Evolutionary conservation across 2,797 vertebrate species (phyloP).

Genomic region (Hippoglossus hippoglossus): DNA sequence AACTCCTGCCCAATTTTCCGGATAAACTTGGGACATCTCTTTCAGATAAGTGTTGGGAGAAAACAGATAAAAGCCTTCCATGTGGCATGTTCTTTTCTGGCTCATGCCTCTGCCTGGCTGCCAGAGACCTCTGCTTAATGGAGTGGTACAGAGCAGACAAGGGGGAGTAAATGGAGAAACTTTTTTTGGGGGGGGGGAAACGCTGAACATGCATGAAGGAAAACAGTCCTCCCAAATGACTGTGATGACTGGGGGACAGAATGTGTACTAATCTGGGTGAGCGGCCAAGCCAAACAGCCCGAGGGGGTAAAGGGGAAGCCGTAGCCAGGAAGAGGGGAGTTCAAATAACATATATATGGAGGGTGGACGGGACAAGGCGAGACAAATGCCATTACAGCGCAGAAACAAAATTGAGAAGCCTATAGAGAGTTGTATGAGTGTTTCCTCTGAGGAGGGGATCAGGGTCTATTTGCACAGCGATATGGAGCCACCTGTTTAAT

Average conservation of each 20-base stretch:
- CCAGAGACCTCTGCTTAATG: constrained; percentile 59
- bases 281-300: constrained; percentile 70
- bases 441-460: constrained; percentile 45
- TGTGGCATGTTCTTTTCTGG: constrained; percentile 64
- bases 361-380: constrained; percentile 43
- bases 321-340: constrained; percentile 34
- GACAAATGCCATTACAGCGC: constrained; percentile 62
- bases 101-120: constrained; percentile 46
- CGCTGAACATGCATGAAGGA: constrained; percentile 66
- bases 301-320: constrained; percentile 54
- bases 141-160: constrained; percentile 51
- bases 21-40: constrained; percentile 59
- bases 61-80: constrained; percentile 70
- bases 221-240: constrained; percentile 69
- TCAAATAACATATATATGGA: constrained; percentile 53
- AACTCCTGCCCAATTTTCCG: constrained; percentile 51
- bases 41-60: constrained; percentile 55
- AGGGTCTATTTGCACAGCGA: constrained; percentile 57
- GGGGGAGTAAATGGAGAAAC: constrained; percentile 48
- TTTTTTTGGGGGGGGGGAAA: constrained; percentile 13
- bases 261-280: constrained; percentile 55
- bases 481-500: constrained; percentile 81
- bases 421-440: constrained; percentile 48
- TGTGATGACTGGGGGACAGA: constrained; percentile 59
- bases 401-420: constrained; percentile 58